phyloP scores from a whole-genome alignment of 2,888 invertebrate species.

The Rhagophthalmus giganteus region DNA sequence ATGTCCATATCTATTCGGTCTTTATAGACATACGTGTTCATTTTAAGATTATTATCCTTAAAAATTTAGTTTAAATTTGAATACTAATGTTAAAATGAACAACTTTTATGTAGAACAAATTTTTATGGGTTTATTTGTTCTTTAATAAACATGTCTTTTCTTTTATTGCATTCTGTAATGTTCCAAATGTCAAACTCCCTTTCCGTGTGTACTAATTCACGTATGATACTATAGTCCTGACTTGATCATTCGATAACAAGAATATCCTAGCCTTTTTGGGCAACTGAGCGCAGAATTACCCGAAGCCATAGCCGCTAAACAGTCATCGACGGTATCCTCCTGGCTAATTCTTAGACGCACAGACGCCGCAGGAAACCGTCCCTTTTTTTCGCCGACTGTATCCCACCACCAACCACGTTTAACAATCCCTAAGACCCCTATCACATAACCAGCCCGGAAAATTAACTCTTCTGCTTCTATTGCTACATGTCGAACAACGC shows the following conservation, averaged over 20 bases:
- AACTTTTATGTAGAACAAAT: too few relatives aligned
- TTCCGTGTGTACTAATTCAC: conserved; percentile 82
- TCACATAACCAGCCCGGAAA: conserved; percentile 69
- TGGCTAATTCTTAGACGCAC: conserved; percentile 72
- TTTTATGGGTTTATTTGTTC: conserved; percentile 74
- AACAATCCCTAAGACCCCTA: conserved; percentile 68
- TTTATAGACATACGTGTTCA: conserved; percentile 78
- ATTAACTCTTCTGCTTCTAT: conserved; percentile 73
- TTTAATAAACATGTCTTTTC: conserved; percentile 77
- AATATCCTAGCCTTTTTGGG: conserved; percentile 61
- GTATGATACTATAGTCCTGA: conserved; percentile 72
- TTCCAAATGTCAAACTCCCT: conserved; percentile 81
- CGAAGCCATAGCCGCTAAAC: conserved; percentile 62
- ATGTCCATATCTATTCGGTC: conserved; percentile 77
- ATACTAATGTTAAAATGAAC: conserved; percentile 10
- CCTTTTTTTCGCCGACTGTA: conserved; percentile 54
- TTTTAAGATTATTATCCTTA: conserved; percentile 72
- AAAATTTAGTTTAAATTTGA: conserved; percentile 3
- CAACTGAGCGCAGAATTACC: conserved; percentile 56
- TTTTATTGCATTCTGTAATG: conserved; percentile 73
- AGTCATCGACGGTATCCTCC: conserved; percentile 66
- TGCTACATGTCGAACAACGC: conserved; percentile 78
- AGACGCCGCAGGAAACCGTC: conserved; percentile 85
- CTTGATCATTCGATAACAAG: conserved; percentile 59
- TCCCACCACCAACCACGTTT: conserved; percentile 84